These are phyloP conservation scores for Machaerirhynchus nigripectus DNA, from an alignment of 2,113 vertebrate species.

Conservation along the genomic window DNA sequence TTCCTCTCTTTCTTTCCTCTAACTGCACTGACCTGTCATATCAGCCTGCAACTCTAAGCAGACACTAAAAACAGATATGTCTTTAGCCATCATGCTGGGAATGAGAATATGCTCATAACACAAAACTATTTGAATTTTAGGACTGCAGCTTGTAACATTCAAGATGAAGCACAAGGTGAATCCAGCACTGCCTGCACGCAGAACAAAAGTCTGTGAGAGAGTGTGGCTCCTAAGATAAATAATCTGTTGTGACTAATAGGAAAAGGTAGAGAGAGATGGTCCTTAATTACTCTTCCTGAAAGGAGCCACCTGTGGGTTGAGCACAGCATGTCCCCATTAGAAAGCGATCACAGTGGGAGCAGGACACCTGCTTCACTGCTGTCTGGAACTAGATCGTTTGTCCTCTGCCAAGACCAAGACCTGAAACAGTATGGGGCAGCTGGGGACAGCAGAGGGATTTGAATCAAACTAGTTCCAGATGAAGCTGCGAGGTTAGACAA, in stretches of 20 bases:
- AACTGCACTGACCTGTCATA: neutral
- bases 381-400: neutral
- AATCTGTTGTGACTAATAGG: neutral
- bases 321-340: neutral
- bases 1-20: neutral
- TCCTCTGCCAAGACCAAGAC: neutral
- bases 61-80: neutral
- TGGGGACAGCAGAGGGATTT: neutral
- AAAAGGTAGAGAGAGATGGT: neutral
- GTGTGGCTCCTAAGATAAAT: neutral
- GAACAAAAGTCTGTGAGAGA: neutral
- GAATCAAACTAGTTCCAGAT: neutral
- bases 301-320: neutral
- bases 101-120: neutral
- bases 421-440: neutral
- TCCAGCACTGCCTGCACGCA: neutral
- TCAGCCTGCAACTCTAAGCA: neutral
- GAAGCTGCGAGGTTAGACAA: neutral
- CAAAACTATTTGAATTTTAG: neutral
- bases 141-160: neutral
- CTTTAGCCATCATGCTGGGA: neutral
- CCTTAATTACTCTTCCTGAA: conserved; percentile 21
- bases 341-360: neutral
- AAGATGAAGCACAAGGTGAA: neutral
- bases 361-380: neutral